phyloP scores from a whole-genome alignment of 2,888 invertebrate genomes.

The Nephrotoma flavescens region DNA sequence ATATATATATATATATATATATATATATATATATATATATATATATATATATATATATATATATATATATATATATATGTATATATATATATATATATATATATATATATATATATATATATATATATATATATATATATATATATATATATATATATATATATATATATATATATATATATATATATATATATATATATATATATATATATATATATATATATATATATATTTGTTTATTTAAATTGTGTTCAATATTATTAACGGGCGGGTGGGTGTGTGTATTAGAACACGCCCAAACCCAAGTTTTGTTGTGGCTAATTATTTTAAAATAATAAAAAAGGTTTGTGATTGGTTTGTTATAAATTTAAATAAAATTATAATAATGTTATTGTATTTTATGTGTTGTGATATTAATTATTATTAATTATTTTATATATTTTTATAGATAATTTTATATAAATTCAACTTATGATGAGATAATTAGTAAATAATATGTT shows the following conservation, averaged over 20 bases:
- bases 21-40: not conserved
- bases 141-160: not conserved
- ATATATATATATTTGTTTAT: not conserved
- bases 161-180: not conserved
- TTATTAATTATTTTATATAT: not conserved
- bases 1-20: no score
- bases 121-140: not conserved
- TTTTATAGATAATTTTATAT: not conserved
- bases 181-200: not conserved
- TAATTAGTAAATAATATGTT: not conserved
- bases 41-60: not conserved
- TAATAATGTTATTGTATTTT: not conserved
- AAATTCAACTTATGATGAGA: not conserved
- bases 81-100: not conserved
- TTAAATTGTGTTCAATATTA: not conserved
- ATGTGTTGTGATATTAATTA: not conserved
- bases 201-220: not conserved
- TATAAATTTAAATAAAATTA: not conserved
- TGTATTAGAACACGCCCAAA: not conserved
- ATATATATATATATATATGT: not conserved
- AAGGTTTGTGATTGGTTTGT: not conserved
- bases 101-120: not conserved
- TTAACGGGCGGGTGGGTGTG: not conserved
- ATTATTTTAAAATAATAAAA: not conserved
- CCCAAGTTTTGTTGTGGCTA: not conserved